Evolutionary conservation across 2,113 vertebrate species (phyloP), one percentile per base, ranked within the genome.

Genomic region (Turdus rufiventris): DNA sequence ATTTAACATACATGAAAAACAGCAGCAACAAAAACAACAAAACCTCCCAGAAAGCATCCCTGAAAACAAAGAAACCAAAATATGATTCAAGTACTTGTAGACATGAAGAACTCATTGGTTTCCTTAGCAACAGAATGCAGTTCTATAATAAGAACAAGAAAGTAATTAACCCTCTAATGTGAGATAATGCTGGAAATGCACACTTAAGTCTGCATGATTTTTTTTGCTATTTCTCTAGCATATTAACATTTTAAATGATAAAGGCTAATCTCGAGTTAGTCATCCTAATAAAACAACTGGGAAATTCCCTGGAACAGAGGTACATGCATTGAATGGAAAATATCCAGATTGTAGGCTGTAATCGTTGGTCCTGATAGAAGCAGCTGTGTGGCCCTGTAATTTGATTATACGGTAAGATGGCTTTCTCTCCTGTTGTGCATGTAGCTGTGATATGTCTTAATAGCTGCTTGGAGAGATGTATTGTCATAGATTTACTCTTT

Each of bases 151-250:
- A 88, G 96, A 97, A 95, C 91, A 90, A 96, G 90, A 79, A 95
- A 95, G 91, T 86, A 95, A 97, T 97, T 97, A 97, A 97, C 94
- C 79, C 82, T 95, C 88, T 95, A 96, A 96, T 92, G 78, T 88
- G 75, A 95, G 81, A 91, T 95, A 97, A 96, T 90, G 65, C 70
- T 95, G 70, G 56, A 96, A 96, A 88, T 48, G 94, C 81, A 95
- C 18, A 7, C 85, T 96, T 93, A 78, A 90, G 40, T 86, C 90
- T 85, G 54, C n/a, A 74, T 79, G 66, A 88, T 47, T 86, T 47
- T 48, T 96, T 91, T 91, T 29, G 9, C 34, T 89, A 60, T 86
- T 92, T n/a, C 48, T 78, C 29, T 76, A 77, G 24, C 33, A 78
- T 71, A 88, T 91, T 91, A 78, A 81, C 57, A 81, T 89, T 94